These are phyloP conservation scores for Halichoeres trimaculatus DNA, from an alignment of 2,113 vertebrate genomes.

Conservation along the genomic window DNA sequence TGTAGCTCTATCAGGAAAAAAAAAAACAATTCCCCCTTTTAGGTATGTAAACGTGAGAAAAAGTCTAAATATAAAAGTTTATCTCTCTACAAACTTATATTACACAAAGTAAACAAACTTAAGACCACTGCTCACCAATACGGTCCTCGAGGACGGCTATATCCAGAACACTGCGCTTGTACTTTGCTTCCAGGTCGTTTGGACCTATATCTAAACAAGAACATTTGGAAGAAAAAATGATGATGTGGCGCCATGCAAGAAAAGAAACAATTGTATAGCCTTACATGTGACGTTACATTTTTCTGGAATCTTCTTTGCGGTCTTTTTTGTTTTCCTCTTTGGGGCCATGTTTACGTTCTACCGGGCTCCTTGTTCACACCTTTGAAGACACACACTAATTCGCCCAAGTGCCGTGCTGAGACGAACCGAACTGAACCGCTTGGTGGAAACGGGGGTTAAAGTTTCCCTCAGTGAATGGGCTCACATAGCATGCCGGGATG, in stretches of 20 bases:
- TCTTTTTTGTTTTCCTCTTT: constrained; percentile 74
- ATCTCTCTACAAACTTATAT: background rate
- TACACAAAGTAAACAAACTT: constrained; percentile 7
- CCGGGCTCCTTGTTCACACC: constrained; percentile 11
- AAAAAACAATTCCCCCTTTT: too few species aligned
- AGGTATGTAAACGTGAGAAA: too few species aligned
- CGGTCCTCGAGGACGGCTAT: constrained; percentile 77
- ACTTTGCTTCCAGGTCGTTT: constrained; percentile 72
- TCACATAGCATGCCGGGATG: constrained; percentile 26
- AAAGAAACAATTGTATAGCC: fast-evolving
- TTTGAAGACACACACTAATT: background rate
- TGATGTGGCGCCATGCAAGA: too few species aligned
- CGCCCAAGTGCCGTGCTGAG: too few species aligned
- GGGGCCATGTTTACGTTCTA: constrained; percentile 72
- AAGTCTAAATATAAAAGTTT: background rate
- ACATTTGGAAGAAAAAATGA: background rate
- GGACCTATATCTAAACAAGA: constrained; percentile 52
- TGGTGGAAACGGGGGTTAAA: too few species aligned
- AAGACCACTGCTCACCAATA: constrained; percentile 71
- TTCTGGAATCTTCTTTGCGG: constrained; percentile 49
- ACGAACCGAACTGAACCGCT: too few species aligned
- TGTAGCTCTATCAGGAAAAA: too few species aligned
- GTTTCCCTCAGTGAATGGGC: background rate
- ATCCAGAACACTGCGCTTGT: constrained; percentile 72
- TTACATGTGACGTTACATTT: constrained; percentile 44